Evolutionary conservation across 1,140 invertebrate genomes (phyloP).

Genomic region (Calliphora vicina): DNA sequence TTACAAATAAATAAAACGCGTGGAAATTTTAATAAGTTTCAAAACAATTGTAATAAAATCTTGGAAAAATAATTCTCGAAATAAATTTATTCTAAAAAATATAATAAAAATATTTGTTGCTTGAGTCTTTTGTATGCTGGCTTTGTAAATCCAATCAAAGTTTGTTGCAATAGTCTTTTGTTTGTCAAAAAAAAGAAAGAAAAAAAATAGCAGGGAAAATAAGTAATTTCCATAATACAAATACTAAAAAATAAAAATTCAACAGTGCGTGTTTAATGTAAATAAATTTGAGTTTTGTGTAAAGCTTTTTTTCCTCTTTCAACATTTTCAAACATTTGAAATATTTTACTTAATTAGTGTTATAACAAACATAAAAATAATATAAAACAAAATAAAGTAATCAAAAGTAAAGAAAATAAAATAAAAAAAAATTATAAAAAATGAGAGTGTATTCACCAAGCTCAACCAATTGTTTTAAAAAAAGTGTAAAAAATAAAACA

Average conservation of each 20-base stretch:
- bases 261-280: not conserved
- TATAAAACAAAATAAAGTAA: not conserved
- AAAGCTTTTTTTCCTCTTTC: not conserved
- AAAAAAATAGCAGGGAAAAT: not conserved
- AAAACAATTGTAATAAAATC: no score
- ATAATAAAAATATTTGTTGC: not conserved
- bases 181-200: not conserved
- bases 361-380: not conserved
- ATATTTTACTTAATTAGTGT: not conserved
- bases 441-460: not conserved
- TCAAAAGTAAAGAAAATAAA: not conserved
- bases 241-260: not conserved
- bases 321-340: not conserved
- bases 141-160: not conserved
- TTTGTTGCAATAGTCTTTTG: not conserved
- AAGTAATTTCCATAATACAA: not conserved
- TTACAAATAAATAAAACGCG: not conserved
- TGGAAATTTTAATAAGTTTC: not conserved
- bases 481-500: not conserved
- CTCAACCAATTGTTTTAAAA: not conserved
- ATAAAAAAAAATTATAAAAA: not conserved
- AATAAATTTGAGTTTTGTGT: not conserved
- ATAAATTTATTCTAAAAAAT: not conserved
- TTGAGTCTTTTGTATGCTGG: conserved; percentile 6
- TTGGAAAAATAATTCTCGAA: not conserved